Evolutionary conservation across 2,113 vertebrate species (phyloP).

Genomic region (Mellivora capensis): DNA sequence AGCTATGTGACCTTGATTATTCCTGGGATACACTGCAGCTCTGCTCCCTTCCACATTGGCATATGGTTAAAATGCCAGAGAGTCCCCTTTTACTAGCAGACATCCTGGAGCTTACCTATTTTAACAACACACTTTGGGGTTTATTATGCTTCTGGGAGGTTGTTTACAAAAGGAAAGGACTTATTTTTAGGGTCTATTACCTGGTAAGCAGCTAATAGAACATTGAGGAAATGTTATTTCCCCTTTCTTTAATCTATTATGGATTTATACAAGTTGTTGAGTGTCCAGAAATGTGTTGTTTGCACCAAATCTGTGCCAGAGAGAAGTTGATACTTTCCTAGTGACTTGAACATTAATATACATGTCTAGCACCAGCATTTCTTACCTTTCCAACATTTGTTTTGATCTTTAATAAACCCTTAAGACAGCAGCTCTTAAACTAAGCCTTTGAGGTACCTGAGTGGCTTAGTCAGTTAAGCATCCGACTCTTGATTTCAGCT

Average conservation of each 20-base stretch:
- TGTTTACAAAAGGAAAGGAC: neutral
- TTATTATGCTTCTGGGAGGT: neutral
- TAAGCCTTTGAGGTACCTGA: neutral
- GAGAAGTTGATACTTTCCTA: neutral
- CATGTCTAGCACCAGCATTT: neutral
- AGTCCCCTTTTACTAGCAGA: neutral
- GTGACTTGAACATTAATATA: neutral
- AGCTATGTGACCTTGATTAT: neutral
- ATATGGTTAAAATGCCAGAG: neutral
- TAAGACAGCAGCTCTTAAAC: conserved; percentile 62
- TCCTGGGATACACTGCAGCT: neutral
- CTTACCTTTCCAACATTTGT: conserved; percentile 52
- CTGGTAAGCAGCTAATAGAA: neutral
- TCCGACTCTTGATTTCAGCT: neutral
- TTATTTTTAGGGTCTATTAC: neutral
- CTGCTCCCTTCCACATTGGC: neutral
- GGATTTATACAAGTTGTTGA: neutral
- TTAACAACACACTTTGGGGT: neutral
- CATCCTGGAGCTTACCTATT: neutral
- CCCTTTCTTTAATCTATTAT: neutral
- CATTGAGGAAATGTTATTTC: neutral
- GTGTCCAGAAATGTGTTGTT: neutral
- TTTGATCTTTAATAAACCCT: conserved; percentile 12
- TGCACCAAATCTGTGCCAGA: neutral
- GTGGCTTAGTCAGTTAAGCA: neutral